A percentile compares a stretch with the other conserved stretches of the same genome.
These are phyloP conservation scores for Caloenas nicobarica DNA, from an alignment of 2,113 vertebrate genomes.

Conservation along the genomic window DNA sequence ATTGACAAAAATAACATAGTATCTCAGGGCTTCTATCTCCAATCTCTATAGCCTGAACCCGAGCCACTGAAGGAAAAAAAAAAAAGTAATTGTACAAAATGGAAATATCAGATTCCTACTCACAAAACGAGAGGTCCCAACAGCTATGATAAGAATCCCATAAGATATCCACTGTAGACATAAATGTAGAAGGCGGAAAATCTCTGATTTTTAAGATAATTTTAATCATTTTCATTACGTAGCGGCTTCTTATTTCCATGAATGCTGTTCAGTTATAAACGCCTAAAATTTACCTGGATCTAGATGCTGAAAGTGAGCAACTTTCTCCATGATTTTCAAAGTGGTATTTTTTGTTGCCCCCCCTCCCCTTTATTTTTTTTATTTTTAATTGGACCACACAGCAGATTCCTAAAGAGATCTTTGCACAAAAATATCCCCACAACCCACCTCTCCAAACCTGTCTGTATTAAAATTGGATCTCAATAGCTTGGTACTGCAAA, in stretches of 20 bases:
- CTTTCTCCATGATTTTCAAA: background rate
- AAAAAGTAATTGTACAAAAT: background rate
- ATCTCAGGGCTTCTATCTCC: conserved; percentile 22
- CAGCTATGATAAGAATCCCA: background rate
- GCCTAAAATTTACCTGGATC: background rate
- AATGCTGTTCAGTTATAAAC: background rate
- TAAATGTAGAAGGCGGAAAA: background rate
- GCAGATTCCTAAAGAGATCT: background rate
- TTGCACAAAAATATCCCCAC: background rate
- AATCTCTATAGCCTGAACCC: background rate
- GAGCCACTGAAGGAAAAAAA: background rate
- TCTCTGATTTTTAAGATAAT: background rate
- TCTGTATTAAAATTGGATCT: background rate
- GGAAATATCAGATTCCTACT: background rate
- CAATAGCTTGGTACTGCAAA: background rate
- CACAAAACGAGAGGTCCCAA: background rate
- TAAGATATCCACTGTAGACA: background rate
- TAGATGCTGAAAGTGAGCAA: background rate
- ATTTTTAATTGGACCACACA: background rate
- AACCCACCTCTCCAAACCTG: background rate
- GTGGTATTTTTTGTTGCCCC: too few species aligned
- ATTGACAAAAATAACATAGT: conserved; percentile 39
- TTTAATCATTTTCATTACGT: background rate
- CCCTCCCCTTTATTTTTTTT: background rate
- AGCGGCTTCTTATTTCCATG: background rate